These are phyloP conservation scores for Ranitomeya variabilis DNA, from an alignment of 2,113 vertebrate genomes.

Conservation along the genomic window DNA sequence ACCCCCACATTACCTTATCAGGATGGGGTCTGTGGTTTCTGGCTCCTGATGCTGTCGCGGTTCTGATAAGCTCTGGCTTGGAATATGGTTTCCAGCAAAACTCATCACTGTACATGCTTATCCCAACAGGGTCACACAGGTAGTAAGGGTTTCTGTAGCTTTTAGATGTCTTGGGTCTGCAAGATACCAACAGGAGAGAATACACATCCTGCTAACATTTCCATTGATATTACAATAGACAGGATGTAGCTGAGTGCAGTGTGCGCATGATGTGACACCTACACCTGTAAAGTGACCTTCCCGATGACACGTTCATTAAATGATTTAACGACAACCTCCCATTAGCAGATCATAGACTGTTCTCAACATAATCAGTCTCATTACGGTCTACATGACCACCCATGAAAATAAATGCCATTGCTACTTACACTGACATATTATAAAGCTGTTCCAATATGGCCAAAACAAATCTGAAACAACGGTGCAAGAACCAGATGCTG, in stretches of 20 bases:
- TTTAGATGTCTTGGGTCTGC: constrained; percentile 66
- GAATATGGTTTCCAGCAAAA: constrained; percentile 73
- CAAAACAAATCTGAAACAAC: neutral
- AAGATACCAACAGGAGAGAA: constrained; percentile 42
- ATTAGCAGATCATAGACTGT: no score
- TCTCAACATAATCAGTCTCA: neutral
- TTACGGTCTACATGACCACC: neutral
- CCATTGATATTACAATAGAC: neutral
- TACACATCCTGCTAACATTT: neutral
- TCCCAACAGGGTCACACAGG: constrained; percentile 67
- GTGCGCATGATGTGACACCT: constrained; percentile 17
- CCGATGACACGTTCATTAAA: constrained; percentile 10
- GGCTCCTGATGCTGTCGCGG: constrained; percentile 62
- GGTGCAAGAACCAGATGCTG: neutral
- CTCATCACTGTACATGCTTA: constrained; percentile 73
- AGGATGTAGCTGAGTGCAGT: neutral
- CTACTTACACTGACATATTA: neutral
- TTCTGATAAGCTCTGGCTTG: constrained; percentile 67
- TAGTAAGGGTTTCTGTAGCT: constrained; percentile 69
- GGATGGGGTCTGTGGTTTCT: constrained; percentile 69
- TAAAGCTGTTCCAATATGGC: no score
- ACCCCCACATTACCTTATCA: constrained; percentile 67
- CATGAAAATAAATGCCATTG: neutral
- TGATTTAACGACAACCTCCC: neutral
- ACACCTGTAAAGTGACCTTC: neutral